Evolutionary conservation across 2,797 vertebrate genomes (phyloP), one percentile per base, ranked within the genome.

Genomic region (Periparus ater): DNA sequence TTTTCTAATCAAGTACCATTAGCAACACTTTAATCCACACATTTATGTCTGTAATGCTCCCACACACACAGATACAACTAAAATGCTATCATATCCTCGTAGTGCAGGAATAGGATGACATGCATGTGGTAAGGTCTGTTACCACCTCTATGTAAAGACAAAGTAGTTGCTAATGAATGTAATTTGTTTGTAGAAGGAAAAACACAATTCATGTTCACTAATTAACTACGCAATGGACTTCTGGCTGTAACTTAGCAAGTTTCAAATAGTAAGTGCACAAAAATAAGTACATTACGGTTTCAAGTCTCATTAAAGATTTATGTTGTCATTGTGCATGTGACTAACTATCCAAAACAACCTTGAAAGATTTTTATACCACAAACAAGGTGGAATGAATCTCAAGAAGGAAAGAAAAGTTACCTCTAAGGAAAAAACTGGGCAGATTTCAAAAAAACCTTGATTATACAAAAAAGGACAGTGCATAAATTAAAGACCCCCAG

Each of bases 401-500:
- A 91, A 60, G 70, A 84, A 96, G 48, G 34, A 55, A 27, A 57
- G 6, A 75, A 34, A 67, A 25, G 3, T 36, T 70, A 7, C 21
- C 32, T 77, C 50, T 71, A 84, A 89, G 67, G 71, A 86, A 90
- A 27, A 88, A 85, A 51, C 7, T 65, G 36, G 51, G 11, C 3
- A 23, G 2, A 71, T 85, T 93, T 81, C 5, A 60, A 74, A 86
- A 65, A 66, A 58, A 13, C 3, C 61, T 57, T 63, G 45, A 55
- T 72, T 70, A 48, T 42, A 75, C 32, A 65, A 81, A 94, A 91
- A 77, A 19, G 58, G 53, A 70, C 40, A 94, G 51, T 75, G 60
- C 50, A 74, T 89, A 96, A 96, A 93, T 95, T 96, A 95, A 93
- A 91, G 17, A 82, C 51, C 15, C 78, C 44, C 21, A 47, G 58